Evolutionary conservation across 2,888 invertebrate genomes (phyloP), one percentile per base, ranked within the genome.

Genomic region (Margaritifera margaritifera): DNA sequence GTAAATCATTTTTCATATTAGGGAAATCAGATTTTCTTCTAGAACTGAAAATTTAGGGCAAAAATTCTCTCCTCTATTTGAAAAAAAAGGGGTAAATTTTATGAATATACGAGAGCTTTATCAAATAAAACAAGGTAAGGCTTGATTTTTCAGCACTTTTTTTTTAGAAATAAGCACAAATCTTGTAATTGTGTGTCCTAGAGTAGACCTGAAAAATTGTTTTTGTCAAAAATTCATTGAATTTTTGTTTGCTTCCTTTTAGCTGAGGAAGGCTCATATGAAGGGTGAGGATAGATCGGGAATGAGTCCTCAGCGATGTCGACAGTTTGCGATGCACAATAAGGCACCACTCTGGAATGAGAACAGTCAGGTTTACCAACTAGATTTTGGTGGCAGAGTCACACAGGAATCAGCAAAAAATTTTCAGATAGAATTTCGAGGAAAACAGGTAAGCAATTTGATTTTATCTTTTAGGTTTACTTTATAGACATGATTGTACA

Each of bases 321-420:
- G 79, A 24, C 96, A 97, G 90, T 95, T 97, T 85, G 93, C 96
- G 61, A 96, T 98, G 95, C 97, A 98, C 91, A 99, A 99, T 91
- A 99, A 99, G 91, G 94, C 94, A 15, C 97, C 97, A 20, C 94
- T 97, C 93, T 99, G 99, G 99, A 99, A 99, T 90, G 99, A 99
- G 91, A 96, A 95, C 90, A 97, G 96, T 88, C 99, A 99, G 91
- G 99, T 99, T 20, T 99, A 99, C 91, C 99, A 99, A 89, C 92
- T 99, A 59, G 99, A 99, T 91, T 99, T 99, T 91, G 99, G 99
- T 6, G 99, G 99, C 19, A 92, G 99, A 79, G 99, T 99, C 71
- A 99, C 99, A 5, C 99, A 99, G 91, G 99, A 99, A 90, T 98
- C 98, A 58, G 99, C 99, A 22, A 99, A 99, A 91, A 99, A 99